Percentiles rank a stretch among this genome's conserved stretches.
These are phyloP conservation scores for Lepus timidus DNA, from an alignment of 2,113 vertebrate genomes.

Conservation along the genomic window DNA sequence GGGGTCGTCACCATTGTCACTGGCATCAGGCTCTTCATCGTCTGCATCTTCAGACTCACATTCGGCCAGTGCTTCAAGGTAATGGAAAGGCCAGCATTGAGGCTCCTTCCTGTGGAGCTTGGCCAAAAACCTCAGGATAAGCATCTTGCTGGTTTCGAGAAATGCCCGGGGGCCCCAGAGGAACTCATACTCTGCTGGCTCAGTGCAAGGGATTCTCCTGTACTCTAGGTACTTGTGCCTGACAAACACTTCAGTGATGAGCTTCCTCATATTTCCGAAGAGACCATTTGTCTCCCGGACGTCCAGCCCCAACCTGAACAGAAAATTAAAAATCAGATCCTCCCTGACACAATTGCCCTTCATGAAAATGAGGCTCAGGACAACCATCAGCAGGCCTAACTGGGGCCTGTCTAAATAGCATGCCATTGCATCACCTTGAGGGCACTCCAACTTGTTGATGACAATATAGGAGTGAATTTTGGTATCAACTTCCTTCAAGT, in stretches of 20 bases:
- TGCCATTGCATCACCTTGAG: background rate
- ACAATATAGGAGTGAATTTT: slow-evolving; percentile 92
- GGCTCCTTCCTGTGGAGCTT: slow-evolving; percentile 82
- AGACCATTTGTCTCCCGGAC: slow-evolving; percentile 87
- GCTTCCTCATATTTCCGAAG: slow-evolving; percentile 91
- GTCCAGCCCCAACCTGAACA: slow-evolving; percentile 83
- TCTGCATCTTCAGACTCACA: slow-evolving; percentile 60
- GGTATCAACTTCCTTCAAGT: slow-evolving; percentile 91
- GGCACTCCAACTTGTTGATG: slow-evolving; percentile 85
- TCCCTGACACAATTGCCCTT: slow-evolving; percentile 91
- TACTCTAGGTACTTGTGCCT: slow-evolving; percentile 92
- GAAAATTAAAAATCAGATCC: slow-evolving; percentile 80
- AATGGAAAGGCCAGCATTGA: slow-evolving; percentile 66
- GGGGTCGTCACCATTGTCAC: background rate
- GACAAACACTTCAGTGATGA: slow-evolving; percentile 93
- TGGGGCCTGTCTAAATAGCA: slow-evolving; percentile 87
- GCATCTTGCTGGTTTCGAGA: slow-evolving; percentile 89
- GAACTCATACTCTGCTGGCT: slow-evolving; percentile 88
- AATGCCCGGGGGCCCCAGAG: slow-evolving; percentile 91
- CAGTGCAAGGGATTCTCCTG: slow-evolving; percentile 86
- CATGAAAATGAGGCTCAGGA: slow-evolving; percentile 95
- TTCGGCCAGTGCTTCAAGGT: slow-evolving; percentile 67
- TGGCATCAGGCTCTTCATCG: background rate
- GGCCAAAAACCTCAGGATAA: slow-evolving; percentile 90
- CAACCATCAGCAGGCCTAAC: slow-evolving; percentile 91